A percentile compares a stretch with the other conserved stretches of the same genome.
Conservation (phyloP, 1,140 invertebrate species). For the Phenacoccus solenopsis region DNA sequence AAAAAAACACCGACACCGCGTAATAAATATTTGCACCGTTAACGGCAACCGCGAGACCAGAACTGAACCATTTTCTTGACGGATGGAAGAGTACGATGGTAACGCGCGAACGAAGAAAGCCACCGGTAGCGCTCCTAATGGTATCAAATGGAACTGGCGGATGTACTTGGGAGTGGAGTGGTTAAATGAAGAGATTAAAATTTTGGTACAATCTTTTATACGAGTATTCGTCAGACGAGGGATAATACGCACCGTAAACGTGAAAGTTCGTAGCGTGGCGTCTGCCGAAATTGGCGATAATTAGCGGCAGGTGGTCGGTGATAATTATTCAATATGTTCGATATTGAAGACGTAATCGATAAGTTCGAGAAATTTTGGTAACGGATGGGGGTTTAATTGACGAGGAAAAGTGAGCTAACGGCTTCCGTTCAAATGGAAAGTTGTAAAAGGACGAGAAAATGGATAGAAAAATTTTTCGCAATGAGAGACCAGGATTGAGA, state of each 20-base stretch:
- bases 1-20: neutral
- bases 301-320: neutral
- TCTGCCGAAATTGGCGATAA: neutral
- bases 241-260: neutral
- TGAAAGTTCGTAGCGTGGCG: neutral
- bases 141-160: neutral
- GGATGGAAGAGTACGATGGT: neutral
- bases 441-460: too few relatives aligned
- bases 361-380: too few relatives aligned
- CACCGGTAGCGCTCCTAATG: neutral
- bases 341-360: neutral
- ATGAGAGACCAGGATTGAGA: too few relatives aligned
- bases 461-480: too few relatives aligned
- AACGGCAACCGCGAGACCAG: neutral
- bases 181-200: neutral
- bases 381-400: too few relatives aligned
- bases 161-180: neutral
- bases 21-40: neutral
- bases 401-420: too few relatives aligned
- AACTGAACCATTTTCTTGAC: neutral
- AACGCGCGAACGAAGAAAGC: neutral
- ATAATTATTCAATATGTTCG: neutral
- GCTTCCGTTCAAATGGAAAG: too few relatives aligned
- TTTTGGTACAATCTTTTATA: too few relatives aligned
- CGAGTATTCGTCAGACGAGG: too few relatives aligned